These are phyloP conservation scores for Campoplex nolae DNA, from an alignment of 2,888 invertebrate genomes.

Conservation along the genomic window DNA sequence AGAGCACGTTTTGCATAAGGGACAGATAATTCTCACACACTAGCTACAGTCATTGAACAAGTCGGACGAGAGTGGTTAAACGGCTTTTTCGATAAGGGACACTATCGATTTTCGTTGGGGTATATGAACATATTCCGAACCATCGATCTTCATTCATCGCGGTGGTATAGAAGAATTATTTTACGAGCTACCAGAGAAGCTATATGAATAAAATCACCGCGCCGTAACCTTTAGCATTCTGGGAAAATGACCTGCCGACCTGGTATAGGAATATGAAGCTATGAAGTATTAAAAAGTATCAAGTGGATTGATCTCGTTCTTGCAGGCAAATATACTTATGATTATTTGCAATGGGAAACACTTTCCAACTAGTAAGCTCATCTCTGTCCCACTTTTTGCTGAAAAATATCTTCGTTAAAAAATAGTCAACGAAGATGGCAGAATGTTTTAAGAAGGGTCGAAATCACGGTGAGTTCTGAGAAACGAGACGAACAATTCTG, in stretches of 20 bases:
- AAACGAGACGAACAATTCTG: slow-evolving; percentile 43
- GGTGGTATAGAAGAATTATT: slow-evolving; percentile 51
- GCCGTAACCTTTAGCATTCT: background rate
- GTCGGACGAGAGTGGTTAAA: background rate
- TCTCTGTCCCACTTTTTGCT: background rate
- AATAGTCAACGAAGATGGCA: slow-evolving; percentile 9
- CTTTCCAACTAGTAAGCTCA: background rate
- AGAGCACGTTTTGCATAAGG: background rate
- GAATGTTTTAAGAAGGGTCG: slow-evolving; percentile 32
- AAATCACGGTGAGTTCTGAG: slow-evolving; percentile 8
- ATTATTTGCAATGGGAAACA: background rate
- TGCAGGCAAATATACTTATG: background rate
- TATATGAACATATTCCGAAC: background rate
- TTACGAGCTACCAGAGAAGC: slow-evolving; percentile 50
- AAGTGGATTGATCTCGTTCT: background rate
- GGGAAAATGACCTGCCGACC: slow-evolving; percentile 5
- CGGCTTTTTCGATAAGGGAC: slow-evolving; percentile 14
- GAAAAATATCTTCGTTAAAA: slow-evolving; percentile 9
- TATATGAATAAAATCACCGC: background rate
- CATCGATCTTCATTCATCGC: slow-evolving; percentile 56
- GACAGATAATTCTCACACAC: background rate
- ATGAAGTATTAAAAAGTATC: slow-evolving; percentile 39
- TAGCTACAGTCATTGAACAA: background rate
- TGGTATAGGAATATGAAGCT: background rate
- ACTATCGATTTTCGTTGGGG: slow-evolving; percentile 14